Evolutionary conservation across 2,888 invertebrate species (phyloP), one percentile per base, ranked within the genome.

Genomic region (Rhagonycha fulva): DNA sequence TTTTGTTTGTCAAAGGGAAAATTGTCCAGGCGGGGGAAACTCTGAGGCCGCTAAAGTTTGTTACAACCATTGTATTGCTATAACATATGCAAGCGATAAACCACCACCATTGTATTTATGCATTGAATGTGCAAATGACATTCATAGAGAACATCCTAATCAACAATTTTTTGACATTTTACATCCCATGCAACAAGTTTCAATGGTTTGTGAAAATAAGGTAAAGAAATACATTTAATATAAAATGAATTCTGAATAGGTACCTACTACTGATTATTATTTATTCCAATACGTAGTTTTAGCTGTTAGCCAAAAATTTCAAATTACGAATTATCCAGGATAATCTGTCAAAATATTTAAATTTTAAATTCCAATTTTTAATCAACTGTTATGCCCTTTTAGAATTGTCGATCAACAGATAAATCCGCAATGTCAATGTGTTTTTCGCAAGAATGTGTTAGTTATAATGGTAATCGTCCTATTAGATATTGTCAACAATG

Each of bases 81-180:
- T 96, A 77, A 94, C 94, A 19, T 95, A 95, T 87, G 94, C 96
- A 0, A 92, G 92, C 0, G 96, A 96, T 87, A 93, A 94, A 75
- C 97, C 98, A 1, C 98, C 99, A 14, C 99, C 99, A 0, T 90
- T 99, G 10, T 98, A 97, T 86, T 90, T 99, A 3, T 99, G 99
- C 87, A 96, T 97, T 80, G 98, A 98, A 88, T 99, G 99, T 88
- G 96, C 97, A 63, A 96, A 97, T 87, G 94, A 96, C 87, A 95
- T 96, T 79, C 96, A 96, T 86, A 92, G 96, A 28, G 95, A 96
- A 84, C 95, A 96, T 85, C 94, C 95, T 0, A 94, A 95, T 85
- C 93, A 95, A 85, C 92, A 93, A 81, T 96, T 96, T 87, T 94
- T 94, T 84, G 96, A 96, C 84, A 95, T 96, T 78, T 88, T 96